Evolutionary conservation across 2,797 vertebrate species (phyloP), one percentile per base, ranked within the genome.

Genomic region (Myotis daubentonii): DNA sequence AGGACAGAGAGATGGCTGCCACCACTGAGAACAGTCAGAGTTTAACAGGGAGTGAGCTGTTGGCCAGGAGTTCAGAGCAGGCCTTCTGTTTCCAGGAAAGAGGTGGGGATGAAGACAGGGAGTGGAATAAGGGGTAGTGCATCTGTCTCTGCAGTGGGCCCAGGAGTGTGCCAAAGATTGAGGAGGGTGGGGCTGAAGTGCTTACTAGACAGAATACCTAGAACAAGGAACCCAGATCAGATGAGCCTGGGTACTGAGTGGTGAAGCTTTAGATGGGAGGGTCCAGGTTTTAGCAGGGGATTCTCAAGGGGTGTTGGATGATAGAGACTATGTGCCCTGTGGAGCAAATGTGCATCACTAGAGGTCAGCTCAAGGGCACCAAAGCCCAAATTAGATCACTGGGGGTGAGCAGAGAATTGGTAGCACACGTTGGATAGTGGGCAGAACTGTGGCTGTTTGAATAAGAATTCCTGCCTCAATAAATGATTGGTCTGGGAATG

Each of bases 51-150:
- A 89, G 30, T 3, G 4, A 25, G 41, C n/a, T 80, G 11, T 68
- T 80, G 51, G 65, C 55, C 85, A 62, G 60, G 6, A 25, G 36
- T 36, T 82, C 57, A 71, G 47, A 87, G 44, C 36, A 78, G 68
- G 44, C 47, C n/a, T 93, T 94, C 78, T 75, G 44, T 82, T 62
- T 96, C 38, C 13, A 83, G 79, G 57, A 89, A 87, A 53, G 47
- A 66, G 62, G 7, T 68, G 3, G 88, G 62, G n/a, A 25, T 13
- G 28, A 9, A 36, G 41, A 16, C 10, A 28, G 38, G 12, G 11
- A 17, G 38, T 28, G 33, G 20, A 41, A 33, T 47, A 57, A 71
- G 41, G 74, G 68, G 41, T 1, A 36, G 33, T 44, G 68, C 11
- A 20, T 0, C 2, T 66, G 41, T 23, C 25, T 82, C 53, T 44